Evolutionary conservation across 1,140 invertebrate species (phyloP).

Genomic region (Magallana ariakensis): DNA sequence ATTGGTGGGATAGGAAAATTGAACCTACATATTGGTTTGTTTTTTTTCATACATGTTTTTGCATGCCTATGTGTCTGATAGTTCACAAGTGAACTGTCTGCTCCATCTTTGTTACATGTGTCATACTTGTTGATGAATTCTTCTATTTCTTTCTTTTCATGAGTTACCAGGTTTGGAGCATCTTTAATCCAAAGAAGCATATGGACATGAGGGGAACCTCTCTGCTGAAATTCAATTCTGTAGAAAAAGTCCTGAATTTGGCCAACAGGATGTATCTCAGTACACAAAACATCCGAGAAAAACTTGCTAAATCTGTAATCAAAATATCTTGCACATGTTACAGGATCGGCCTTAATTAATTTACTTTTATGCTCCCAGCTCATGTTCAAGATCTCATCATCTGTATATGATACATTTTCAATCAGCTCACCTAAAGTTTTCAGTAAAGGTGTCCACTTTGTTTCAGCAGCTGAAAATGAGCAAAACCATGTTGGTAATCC

Average conservation of each 20-base stretch:
- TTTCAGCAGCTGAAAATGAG: constrained; percentile 63
- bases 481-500: constrained; percentile 62
- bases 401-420: constrained; percentile 25
- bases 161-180: constrained; percentile 10
- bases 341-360: constrained; percentile 57
- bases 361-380: constrained; percentile 49
- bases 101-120: constrained; percentile 26
- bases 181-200: constrained; percentile 49
- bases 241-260: constrained; percentile 56
- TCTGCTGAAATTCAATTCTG: constrained; percentile 50
- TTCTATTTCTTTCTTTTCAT: constrained; percentile 19
- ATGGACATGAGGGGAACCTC: constrained; percentile 52
- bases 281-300: constrained; percentile 29
- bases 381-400: constrained; percentile 53
- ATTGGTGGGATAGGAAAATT: constrained; percentile 21
- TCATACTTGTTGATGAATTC: constrained; percentile 37
- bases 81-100: constrained; percentile 6
- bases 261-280: constrained; percentile 47
- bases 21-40: constrained; percentile 18
- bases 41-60: constrained; percentile 45
- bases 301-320: constrained; percentile 58
- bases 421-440: constrained; percentile 53
- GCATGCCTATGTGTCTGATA: constrained; percentile 55
- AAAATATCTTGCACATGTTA: constrained; percentile 62
- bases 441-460: constrained; percentile 59